Evolutionary conservation across 1,140 invertebrate genomes (phyloP).

Genomic region (Plutomurus gul): DNA sequence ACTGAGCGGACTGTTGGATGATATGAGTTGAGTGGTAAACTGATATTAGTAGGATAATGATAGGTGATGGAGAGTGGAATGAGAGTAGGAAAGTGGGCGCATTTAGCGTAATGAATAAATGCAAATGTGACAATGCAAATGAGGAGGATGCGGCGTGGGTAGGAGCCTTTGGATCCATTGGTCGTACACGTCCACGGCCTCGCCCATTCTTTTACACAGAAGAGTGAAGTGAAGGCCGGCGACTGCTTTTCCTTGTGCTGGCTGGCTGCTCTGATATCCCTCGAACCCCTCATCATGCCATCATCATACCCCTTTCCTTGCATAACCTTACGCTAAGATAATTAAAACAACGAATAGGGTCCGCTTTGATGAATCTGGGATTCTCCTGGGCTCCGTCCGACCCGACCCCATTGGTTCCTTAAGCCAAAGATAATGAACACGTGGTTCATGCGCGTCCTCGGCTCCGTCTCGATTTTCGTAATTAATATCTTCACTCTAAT

Average conservation of each 20-base stretch:
- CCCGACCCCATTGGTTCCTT: conserved; percentile 45
- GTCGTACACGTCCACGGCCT: conserved; percentile 39
- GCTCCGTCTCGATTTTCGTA: conserved; percentile 47
- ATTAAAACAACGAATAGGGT: conserved; percentile 50
- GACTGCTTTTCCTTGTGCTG: background rate
- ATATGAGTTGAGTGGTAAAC: background rate
- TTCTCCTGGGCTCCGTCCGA: conserved; percentile 25
- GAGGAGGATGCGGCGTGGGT: conserved; percentile 40
- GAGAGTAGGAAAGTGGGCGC: conserved; percentile 33
- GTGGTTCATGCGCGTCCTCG: conserved; percentile 52
- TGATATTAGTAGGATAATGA: conserved; percentile 42
- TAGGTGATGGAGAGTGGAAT: conserved; percentile 34
- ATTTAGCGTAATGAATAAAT: conserved; percentile 52
- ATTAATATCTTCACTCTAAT: conserved; percentile 50
- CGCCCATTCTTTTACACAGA: conserved; percentile 43
- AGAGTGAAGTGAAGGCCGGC: conserved; percentile 28
- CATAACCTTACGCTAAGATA: conserved; percentile 51
- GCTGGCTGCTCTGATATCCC: conserved; percentile 1
- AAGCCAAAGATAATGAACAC: conserved; percentile 52
- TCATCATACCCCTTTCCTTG: conserved; percentile 36
- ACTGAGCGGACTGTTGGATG: background rate
- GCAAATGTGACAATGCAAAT: conserved; percentile 52
- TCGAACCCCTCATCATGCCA: conserved; percentile 35
- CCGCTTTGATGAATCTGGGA: conserved; percentile 47
- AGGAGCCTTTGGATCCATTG: conserved; percentile 41